Evolutionary conservation across 1,140 invertebrate species (phyloP).

Genomic region (Dufourea novaeangliae): DNA sequence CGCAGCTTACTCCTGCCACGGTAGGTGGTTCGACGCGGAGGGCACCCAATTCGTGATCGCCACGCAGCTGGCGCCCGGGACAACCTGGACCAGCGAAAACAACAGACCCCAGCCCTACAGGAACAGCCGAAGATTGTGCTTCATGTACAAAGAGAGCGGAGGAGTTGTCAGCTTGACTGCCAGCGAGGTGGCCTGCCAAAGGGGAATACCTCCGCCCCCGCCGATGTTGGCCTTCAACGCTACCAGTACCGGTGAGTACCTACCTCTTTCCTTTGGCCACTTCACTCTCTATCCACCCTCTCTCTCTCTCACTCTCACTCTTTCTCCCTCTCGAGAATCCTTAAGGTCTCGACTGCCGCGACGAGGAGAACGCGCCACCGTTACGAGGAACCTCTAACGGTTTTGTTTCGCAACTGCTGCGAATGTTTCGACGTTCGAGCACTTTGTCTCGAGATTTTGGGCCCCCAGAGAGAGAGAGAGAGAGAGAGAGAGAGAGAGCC

Average conservation of each 20-base stretch:
- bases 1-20: slow-evolving; percentile 93
- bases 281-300: slow-evolving; percentile 13
- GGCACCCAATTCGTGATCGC: slow-evolving; percentile 89
- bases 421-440: slow-evolving; percentile 24
- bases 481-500: not conserved
- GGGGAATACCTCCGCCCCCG: slow-evolving; percentile 78
- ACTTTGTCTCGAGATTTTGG: slow-evolving; percentile 23
- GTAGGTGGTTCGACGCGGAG: slow-evolving; percentile 88
- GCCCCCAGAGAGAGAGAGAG: too few relatives aligned
- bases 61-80: slow-evolving; percentile 84
- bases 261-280: slow-evolving; percentile 29
- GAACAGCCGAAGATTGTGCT: slow-evolving; percentile 82
- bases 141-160: slow-evolving; percentile 82
- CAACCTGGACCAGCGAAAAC: slow-evolving; percentile 74
- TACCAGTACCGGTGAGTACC: slow-evolving; percentile 82
- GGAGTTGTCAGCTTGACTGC: slow-evolving; percentile 82
- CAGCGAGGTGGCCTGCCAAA: slow-evolving; percentile 81
- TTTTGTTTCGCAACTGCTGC: slow-evolving; percentile 23
- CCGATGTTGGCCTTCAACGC: slow-evolving; percentile 83
- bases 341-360: slow-evolving; percentile 11
- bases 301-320: not conserved
- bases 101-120: slow-evolving; percentile 79
- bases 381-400: slow-evolving; percentile 23
- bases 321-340: slow-evolving; percentile 21
- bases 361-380: slow-evolving; percentile 7